These are phyloP conservation scores for Rana temporaria DNA, from an alignment of 2,113 vertebrate genomes.

Conservation along the genomic window DNA sequence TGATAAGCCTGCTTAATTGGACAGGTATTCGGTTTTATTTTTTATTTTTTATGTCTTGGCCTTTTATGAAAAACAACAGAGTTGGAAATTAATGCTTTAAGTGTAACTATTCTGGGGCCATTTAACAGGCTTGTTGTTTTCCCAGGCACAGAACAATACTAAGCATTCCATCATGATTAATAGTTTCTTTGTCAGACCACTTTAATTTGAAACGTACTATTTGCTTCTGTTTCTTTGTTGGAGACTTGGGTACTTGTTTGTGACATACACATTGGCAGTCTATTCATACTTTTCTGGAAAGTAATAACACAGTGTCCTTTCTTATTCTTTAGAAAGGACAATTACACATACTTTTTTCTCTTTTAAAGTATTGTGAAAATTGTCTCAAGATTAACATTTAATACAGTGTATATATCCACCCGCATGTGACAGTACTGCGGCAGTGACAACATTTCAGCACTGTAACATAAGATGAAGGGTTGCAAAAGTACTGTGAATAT, in stretches of 20 bases:
- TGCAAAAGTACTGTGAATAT: too few relatives aligned
- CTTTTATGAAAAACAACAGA: slow-evolving; percentile 18
- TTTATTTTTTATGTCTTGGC: neutral
- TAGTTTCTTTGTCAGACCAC: slow-evolving; percentile 41
- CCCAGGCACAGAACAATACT: slow-evolving; percentile 42
- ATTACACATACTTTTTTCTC: slow-evolving; percentile 14
- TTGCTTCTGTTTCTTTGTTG: slow-evolving; percentile 42
- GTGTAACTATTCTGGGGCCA: slow-evolving; percentile 27
- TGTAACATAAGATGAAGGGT: too few relatives aligned
- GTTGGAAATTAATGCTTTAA: slow-evolving; percentile 26
- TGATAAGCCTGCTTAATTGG: neutral
- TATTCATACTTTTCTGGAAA: slow-evolving; percentile 44
- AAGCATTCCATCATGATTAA: slow-evolving; percentile 43
- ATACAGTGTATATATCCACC: too few relatives aligned
- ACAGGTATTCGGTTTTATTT: slow-evolving; percentile 31
- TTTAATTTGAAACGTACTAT: slow-evolving; percentile 46
- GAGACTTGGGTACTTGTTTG: slow-evolving; percentile 24
- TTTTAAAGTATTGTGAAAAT: slow-evolving; percentile 3
- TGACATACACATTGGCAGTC: slow-evolving; percentile 50
- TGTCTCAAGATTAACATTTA: too few relatives aligned
- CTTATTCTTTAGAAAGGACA: slow-evolving; percentile 35
- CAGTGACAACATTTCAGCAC: too few relatives aligned
- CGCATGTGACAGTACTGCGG: too few relatives aligned
- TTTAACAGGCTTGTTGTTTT: slow-evolving; percentile 36
- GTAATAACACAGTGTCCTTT: slow-evolving; percentile 46